Evolutionary conservation across 1,140 invertebrate genomes (phyloP).

Genomic region (Riptortus pedestris): DNA sequence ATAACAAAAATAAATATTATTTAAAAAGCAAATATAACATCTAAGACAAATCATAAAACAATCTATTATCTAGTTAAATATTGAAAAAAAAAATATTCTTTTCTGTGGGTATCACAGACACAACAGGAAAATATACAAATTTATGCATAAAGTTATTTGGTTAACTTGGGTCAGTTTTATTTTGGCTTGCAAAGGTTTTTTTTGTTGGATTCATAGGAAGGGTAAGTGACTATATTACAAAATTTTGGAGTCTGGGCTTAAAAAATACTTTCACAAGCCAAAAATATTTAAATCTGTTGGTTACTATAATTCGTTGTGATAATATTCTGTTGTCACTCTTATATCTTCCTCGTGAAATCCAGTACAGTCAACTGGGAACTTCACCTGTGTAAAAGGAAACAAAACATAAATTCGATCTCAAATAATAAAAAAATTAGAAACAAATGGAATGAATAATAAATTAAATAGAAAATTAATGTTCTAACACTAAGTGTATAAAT

Average conservation of each 20-base stretch:
- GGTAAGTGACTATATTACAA: background rate
- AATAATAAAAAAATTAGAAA: background rate
- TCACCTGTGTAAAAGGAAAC: constrained; percentile 43
- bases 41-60: too few species aligned
- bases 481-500: too few species aligned
- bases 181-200: constrained; percentile 9
- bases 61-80: too few species aligned
- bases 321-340: constrained; percentile 65
- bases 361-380: constrained; percentile 58
- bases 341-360: constrained; percentile 68
- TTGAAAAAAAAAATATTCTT: too few species aligned
- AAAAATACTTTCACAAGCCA: constrained; percentile 10
- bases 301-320: constrained; percentile 59
- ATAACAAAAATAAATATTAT: too few species aligned
- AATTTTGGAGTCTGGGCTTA: background rate
- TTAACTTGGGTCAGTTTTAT: background rate
- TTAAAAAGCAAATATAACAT: too few species aligned
- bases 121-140: background rate
- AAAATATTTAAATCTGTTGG: background rate
- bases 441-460: background rate
- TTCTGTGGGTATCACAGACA: constrained; percentile 14
- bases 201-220: background rate
- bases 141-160: background rate
- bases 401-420: background rate
- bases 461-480: background rate